Percentiles rank a stretch among this genome's conserved stretches.
phyloP scores from a whole-genome alignment of 2,888 invertebrate genomes.

The Drosophila birchii region DNA sequence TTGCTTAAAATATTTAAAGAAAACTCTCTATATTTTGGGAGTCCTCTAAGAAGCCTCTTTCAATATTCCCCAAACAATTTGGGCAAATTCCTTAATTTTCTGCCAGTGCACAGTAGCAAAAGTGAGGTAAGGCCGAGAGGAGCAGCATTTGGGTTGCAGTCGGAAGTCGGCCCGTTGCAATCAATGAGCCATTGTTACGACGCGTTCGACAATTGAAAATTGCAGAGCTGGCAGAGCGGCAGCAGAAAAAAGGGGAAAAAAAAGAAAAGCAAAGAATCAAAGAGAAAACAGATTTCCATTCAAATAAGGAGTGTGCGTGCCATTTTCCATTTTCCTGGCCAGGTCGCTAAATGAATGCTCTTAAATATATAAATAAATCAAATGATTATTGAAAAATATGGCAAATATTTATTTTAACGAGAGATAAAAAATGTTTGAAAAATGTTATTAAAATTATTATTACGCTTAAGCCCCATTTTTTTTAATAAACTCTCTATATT shows the following conservation, averaged over 20 bases:
- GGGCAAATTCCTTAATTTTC: neutral
- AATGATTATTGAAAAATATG: neutral
- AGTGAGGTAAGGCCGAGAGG: neutral
- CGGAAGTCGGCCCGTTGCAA: conserved; percentile 47
- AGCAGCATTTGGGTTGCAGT: neutral
- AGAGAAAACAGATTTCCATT: conserved; percentile 18
- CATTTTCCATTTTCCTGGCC: conserved; percentile 16
- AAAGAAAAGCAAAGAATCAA: neutral
- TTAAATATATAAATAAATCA: neutral
- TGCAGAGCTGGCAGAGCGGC: conserved; percentile 40
- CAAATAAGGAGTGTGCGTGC: conserved; percentile 26
- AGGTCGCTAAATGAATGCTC: neutral
- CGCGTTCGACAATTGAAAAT: conserved; percentile 74
- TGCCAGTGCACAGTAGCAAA: neutral
- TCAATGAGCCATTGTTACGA: conserved; percentile 69
- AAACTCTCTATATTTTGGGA: neutral
- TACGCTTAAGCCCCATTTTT: neutral
- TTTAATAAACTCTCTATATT: neutral
- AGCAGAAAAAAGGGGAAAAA: neutral
- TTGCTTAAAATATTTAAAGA: neutral
- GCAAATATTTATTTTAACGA: neutral
- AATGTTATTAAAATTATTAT: neutral
- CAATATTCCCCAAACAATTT: neutral
- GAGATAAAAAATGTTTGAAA: neutral
- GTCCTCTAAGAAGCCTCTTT: neutral